Conservation (phyloP, 2,113 vertebrate species). For the Gobio gobio region DNA sequence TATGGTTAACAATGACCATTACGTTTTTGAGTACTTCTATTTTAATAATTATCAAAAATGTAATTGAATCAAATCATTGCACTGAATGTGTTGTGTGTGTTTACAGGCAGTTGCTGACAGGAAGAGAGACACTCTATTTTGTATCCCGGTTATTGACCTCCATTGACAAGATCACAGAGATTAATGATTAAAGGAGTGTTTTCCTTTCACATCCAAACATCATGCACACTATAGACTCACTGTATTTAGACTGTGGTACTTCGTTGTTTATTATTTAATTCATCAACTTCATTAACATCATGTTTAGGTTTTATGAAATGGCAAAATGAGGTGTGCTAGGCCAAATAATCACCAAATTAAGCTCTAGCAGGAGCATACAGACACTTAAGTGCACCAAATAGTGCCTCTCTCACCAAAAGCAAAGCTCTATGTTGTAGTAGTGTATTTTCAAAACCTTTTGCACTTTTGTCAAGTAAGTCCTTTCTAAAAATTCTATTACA, state of each 20-base stretch:
- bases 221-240: neutral
- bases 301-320: neutral
- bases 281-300: neutral
- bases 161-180: constrained; percentile 71
- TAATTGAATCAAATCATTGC: neutral
- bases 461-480: constrained; percentile 23
- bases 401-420: constrained; percentile 7
- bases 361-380: neutral
- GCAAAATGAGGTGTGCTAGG: neutral
- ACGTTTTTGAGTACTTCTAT: neutral
- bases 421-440: neutral
- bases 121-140: constrained; percentile 69
- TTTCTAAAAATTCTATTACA: neutral
- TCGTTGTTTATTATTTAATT: neutral
- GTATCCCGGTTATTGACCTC: constrained; percentile 74
- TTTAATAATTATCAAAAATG: neutral
- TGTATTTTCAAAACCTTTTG: constrained; percentile 11
- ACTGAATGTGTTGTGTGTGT: constrained; percentile 38
- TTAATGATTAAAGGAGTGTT: constrained; percentile 46
- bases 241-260: neutral
- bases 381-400: neutral
- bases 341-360: neutral
- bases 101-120: constrained; percentile 70
- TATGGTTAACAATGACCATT: neutral
- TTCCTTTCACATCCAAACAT: neutral